A percentile compares a stretch with the other conserved stretches of the same genome.
These are phyloP conservation scores for Thereva nobilitata DNA, from an alignment of 2,888 invertebrate genomes.

Conservation along the genomic window DNA sequence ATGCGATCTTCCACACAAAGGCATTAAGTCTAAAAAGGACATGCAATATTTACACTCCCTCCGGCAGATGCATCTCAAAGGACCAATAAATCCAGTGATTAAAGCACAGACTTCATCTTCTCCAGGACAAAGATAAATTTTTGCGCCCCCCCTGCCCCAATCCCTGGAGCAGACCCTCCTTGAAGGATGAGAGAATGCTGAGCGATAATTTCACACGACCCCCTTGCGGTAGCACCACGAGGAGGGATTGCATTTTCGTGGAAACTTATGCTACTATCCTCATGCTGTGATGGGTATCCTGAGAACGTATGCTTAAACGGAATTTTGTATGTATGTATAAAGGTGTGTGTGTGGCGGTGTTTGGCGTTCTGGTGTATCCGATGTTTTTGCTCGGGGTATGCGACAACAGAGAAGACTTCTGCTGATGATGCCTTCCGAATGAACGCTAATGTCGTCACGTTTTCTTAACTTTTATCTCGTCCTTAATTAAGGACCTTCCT, in stretches of 20 bases:
- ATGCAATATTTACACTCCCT: conserved; percentile 36
- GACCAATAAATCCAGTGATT: conserved; percentile 59
- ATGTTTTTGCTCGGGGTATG: conserved; percentile 14
- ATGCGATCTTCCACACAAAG: conserved; percentile 32
- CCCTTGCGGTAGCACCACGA: conserved; percentile 22
- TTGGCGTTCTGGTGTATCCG: too few relatives aligned
- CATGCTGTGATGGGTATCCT: too few relatives aligned
- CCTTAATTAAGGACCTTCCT: conserved; percentile 33
- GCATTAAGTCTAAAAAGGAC: conserved; percentile 37
- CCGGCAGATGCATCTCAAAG: conserved; percentile 51
- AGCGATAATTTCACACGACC: conserved; percentile 41
- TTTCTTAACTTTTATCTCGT: conserved; percentile 25
- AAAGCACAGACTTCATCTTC: conserved; percentile 47
- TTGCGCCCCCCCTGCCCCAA: conserved; percentile 11
- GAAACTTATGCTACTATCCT: neutral
- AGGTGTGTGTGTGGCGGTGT: too few relatives aligned
- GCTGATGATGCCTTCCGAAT: conserved; percentile 35
- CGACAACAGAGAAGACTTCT: conserved; percentile 26
- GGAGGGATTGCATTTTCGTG: conserved; percentile 28
- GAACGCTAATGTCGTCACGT: conserved; percentile 41
- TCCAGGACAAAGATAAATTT: conserved; percentile 39
- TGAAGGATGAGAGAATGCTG: conserved; percentile 31
- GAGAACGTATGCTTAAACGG: too few relatives aligned
- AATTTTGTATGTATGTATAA: too few relatives aligned
- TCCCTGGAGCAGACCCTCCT: conserved; percentile 14